Evolutionary conservation across 2,113 vertebrate species (phyloP).

Genomic region (Oxyura jamaicensis): DNA sequence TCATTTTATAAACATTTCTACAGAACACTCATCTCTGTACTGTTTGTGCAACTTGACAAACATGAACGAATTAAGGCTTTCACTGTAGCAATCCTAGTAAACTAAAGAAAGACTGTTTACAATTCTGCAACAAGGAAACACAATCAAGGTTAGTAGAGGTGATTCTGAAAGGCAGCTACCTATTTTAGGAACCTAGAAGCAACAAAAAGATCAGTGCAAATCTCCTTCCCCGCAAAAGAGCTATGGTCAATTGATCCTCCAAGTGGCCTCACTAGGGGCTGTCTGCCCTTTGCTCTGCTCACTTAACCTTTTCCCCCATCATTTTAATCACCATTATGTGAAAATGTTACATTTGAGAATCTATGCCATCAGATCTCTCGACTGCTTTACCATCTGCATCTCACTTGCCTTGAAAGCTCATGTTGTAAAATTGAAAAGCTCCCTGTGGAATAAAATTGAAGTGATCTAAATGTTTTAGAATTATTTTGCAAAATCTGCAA

Average conservation of each 20-base stretch:
- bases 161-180: background rate
- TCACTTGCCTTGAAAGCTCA: background rate
- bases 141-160: conserved; percentile 5
- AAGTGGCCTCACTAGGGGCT: background rate
- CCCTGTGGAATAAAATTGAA: background rate
- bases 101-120: conserved; percentile 16
- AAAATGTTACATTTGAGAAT: background rate
- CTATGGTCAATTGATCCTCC: background rate
- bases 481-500: background rate
- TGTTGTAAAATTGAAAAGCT: background rate
- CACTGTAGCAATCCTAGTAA: conserved; percentile 5
- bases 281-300: background rate
- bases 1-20: conserved; percentile 43
- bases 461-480: background rate
- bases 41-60: conserved; percentile 18
- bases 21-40: conserved; percentile 3
- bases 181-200: background rate
- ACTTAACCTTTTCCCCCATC: background rate
- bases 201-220: background rate
- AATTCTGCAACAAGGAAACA: background rate
- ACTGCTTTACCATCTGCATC: background rate
- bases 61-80: conserved; percentile 32
- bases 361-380: background rate
- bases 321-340: background rate
- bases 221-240: background rate